A percentile compares a stretch with the other conserved stretches of the same genome.
Conservation (phyloP, 2,888 invertebrate species). For the Pocota personata region DNA sequence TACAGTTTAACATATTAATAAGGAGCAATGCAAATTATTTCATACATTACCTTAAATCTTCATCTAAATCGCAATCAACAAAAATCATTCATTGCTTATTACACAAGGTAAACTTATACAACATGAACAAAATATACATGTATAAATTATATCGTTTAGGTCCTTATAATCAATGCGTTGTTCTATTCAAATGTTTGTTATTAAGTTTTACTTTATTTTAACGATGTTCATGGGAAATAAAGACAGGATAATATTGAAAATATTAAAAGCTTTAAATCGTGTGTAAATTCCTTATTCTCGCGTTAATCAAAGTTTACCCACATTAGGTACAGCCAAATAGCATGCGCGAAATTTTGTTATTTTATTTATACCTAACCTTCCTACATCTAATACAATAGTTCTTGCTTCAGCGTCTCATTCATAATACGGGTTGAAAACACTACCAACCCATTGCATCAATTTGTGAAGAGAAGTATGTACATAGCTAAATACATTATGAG, state of each 20-base stretch:
- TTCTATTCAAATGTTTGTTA: neutral
- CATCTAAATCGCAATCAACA: neutral
- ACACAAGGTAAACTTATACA: neutral
- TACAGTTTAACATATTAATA: neutral
- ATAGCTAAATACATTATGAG: no score
- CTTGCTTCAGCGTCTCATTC: no score
- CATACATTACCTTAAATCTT: slow-evolving; percentile 2
- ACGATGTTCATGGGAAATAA: neutral
- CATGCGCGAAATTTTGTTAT: neutral
- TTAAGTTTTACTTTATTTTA: neutral
- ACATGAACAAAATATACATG: neutral
- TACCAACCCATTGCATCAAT: no score
- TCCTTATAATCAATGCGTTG: neutral
- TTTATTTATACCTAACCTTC: neutral
- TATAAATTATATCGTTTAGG: neutral
- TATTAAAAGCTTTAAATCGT: neutral
- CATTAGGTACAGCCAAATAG: neutral
- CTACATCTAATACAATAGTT: no score
- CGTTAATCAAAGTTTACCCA: neutral
- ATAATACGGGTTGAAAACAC: no score
- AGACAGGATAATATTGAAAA: neutral
- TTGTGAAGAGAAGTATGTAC: no score
- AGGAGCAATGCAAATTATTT: neutral
- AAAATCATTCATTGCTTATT: neutral
- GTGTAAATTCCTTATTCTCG: neutral